Evolutionary conservation across 2,888 invertebrate species (phyloP).

Genomic region (Clusia tigrina): DNA sequence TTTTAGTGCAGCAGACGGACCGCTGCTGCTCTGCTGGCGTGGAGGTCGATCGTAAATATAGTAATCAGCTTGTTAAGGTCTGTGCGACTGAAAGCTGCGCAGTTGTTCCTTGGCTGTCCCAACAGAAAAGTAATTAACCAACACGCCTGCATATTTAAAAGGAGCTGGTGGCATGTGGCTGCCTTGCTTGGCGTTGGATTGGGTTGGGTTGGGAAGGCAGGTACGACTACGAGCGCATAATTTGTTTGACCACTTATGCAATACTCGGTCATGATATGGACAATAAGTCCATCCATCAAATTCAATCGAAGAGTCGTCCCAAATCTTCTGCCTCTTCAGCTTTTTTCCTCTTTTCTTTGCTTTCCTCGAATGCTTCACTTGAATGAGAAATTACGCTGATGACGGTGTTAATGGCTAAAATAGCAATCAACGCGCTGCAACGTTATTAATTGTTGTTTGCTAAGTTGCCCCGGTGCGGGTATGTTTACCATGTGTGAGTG

Average conservation of each 20-base stretch:
- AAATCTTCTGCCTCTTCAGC: too few relatives aligned
- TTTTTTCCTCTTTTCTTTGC: not conserved
- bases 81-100: slow-evolving; percentile 5
- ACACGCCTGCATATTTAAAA: slow-evolving; percentile 11
- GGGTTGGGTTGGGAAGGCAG: not conserved
- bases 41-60: slow-evolving; percentile 22
- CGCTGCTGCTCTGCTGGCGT: slow-evolving; percentile 2
- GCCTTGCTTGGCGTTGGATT: not conserved
- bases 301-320: not conserved
- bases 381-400: not conserved
- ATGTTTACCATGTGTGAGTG: too few relatives aligned
- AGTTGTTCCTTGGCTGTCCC: slow-evolving; percentile 7
- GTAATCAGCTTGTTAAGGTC: slow-evolving; percentile 15
- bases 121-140: slow-evolving; percentile 32
- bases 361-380: too few relatives aligned
- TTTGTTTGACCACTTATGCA: not conserved
- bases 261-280: not conserved
- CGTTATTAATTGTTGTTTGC: slow-evolving; percentile 1
- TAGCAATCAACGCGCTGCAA: slow-evolving; percentile 18
- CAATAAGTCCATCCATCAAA: slow-evolving; percentile 2
- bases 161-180: not conserved
- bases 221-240: not conserved
- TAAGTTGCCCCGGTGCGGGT: not conserved
- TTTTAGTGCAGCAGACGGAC: too few relatives aligned
- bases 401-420: slow-evolving; percentile 22